Percentiles rank a stretch among this genome's conserved stretches.
phyloP scores from a whole-genome alignment of 2,797 vertebrate species.

The Micrastur ruficollis region DNA sequence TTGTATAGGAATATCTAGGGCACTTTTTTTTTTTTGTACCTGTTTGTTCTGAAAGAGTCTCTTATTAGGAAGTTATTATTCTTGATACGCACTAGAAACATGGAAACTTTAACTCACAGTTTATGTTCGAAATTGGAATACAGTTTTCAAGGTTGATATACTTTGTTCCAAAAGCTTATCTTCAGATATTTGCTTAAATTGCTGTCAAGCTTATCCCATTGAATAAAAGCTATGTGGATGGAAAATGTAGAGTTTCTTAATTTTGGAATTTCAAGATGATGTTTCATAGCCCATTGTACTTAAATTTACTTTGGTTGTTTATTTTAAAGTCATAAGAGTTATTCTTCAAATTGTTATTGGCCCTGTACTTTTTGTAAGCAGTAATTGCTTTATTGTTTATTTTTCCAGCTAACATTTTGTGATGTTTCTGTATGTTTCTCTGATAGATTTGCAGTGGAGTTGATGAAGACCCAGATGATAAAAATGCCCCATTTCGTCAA shows the following conservation, averaged over 20 bases:
- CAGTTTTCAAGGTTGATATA: background rate
- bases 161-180: background rate
- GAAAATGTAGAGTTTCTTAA: background rate
- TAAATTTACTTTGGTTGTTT: background rate
- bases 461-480: slow-evolving; percentile 94
- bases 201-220: background rate
- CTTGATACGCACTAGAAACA: background rate
- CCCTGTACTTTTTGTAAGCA: background rate
- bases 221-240: background rate
- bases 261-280: background rate
- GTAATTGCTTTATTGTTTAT: background rate
- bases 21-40: background rate
- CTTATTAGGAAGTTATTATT: background rate
- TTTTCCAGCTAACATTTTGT: background rate
- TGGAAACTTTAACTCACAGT: background rate
- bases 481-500: slow-evolving; percentile 91
- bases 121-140: background rate
- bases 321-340: background rate
- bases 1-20: background rate
- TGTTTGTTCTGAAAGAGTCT: background rate
- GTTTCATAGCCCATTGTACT: background rate
- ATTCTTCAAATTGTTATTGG: background rate
- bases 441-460: slow-evolving; percentile 81
- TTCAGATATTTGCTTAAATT: background rate
- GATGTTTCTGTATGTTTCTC: background rate